Conservation (phyloP, 2,797 vertebrate species). For the Antennarius maculatus region DNA sequence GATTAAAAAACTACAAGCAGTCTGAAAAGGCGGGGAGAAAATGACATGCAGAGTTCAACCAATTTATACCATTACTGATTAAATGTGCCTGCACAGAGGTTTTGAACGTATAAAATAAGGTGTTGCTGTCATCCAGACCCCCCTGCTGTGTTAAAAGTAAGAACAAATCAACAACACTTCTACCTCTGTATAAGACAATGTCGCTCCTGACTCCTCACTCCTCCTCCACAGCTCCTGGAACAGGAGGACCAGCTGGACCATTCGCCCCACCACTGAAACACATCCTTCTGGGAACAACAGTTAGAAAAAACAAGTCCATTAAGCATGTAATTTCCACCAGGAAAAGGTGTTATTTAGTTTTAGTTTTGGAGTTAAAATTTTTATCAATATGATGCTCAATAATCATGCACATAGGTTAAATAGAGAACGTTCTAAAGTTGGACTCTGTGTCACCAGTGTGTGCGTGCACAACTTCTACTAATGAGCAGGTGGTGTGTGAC, state of each 20-base stretch:
- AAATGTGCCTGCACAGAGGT: too few species aligned
- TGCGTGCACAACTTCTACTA: not conserved
- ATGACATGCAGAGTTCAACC: too few species aligned
- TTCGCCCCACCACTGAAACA: constrained; percentile 93
- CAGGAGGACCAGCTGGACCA: constrained; percentile 95
- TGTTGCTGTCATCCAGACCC: not conserved
- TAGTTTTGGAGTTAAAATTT: not conserved
- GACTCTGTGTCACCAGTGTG: not conserved
- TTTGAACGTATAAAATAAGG: too few species aligned
- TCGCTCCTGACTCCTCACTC: constrained; percentile 88
- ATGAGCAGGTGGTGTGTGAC: not conserved
- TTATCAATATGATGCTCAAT: not conserved
- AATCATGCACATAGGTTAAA: not conserved
- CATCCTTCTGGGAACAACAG: constrained; percentile 77
- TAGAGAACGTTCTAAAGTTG: not conserved
- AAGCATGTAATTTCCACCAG: not conserved
- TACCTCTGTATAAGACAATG: constrained; percentile 91
- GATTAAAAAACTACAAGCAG: too few species aligned
- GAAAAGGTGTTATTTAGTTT: not conserved
- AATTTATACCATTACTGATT: too few species aligned
- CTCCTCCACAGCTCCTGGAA: constrained; percentile 89
- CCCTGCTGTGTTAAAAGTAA: not conserved
- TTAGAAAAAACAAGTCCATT: not conserved
- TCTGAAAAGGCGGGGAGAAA: too few species aligned
- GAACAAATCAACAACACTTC: not conserved